A percentile compares a stretch with the other conserved stretches of the same genome.
Evolutionary conservation across 23 tunicate species (phyloP).

Genomic region (Clavelina lepadiformis): DNA sequence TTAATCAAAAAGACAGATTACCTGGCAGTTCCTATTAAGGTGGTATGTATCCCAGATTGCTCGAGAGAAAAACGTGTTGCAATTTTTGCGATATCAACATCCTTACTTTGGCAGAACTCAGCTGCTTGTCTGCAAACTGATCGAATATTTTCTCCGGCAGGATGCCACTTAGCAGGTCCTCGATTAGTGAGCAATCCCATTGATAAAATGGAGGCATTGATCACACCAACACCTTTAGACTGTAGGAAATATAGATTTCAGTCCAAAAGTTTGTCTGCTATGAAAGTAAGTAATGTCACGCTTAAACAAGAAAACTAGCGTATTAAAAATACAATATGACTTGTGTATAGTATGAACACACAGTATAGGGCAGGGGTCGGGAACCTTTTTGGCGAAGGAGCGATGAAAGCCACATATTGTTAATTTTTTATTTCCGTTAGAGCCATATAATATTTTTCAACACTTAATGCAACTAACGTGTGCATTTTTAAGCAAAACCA

Average conservation of each 20-base stretch:
- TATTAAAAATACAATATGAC: background rate
- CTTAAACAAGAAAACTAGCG: background rate
- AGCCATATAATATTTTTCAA: no score
- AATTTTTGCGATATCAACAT: constrained; percentile 30
- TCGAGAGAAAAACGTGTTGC: constrained; percentile 30
- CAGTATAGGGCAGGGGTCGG: no score
- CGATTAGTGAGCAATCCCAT: constrained; percentile 77
- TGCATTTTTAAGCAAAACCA: no score
- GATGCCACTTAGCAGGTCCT: constrained; percentile 88
- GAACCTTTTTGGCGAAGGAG: no score
- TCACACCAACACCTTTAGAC: constrained; percentile 53
- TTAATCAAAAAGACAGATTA: no score
- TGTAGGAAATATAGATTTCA: constrained; percentile 6
- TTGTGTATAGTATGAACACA: no score
- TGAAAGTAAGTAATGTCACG: background rate
- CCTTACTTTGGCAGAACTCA: constrained; percentile 35
- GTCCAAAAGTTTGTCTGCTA: background rate
- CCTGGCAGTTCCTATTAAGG: constrained; percentile 53
- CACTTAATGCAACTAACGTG: no score
- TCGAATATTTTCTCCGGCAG: constrained; percentile 47
- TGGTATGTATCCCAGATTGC: constrained; percentile 30
- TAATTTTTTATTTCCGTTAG: no score
- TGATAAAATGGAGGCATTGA: constrained; percentile 75
- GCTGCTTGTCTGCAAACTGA: constrained; percentile 46
- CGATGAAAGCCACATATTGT: no score